Percentiles rank a stretch among this genome's conserved stretches.
Evolutionary conservation across 2,797 vertebrate species (phyloP).

Genomic region (Karalla daura): DNA sequence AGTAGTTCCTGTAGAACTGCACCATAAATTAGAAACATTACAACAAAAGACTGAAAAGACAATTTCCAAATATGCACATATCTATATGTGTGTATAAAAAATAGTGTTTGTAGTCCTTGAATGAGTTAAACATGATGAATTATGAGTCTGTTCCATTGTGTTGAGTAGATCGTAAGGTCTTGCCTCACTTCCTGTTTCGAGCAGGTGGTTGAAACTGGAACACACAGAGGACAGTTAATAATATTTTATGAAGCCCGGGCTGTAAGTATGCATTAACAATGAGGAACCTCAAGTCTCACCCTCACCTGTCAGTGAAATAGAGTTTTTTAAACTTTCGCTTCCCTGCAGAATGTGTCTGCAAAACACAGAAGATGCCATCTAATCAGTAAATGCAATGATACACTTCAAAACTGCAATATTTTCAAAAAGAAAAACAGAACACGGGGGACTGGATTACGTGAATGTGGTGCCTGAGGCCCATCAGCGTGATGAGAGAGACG

Average conservation of each 20-base stretch:
- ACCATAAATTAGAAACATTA: too few relatives aligned
- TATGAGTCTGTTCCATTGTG: too few relatives aligned
- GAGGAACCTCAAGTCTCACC: neutral
- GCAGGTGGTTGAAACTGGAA: slow-evolving; percentile 39
- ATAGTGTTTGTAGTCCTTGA: too few relatives aligned
- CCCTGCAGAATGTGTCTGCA: neutral
- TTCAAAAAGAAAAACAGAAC: neutral
- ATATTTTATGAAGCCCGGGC: neutral
- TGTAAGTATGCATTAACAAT: neutral
- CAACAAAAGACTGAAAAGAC: too few relatives aligned
- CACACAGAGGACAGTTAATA: neutral
- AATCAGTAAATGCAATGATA: neutral
- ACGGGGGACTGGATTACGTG: slow-evolving; percentile 2
- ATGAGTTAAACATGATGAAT: too few relatives aligned
- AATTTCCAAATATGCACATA: too few relatives aligned
- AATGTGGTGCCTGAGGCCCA: slow-evolving; percentile 4
- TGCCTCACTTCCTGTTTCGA: neutral
- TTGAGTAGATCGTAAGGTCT: too few relatives aligned
- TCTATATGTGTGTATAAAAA: too few relatives aligned
- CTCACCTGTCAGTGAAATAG: slow-evolving; percentile 38
- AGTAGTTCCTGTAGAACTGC: neutral
- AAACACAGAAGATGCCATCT: neutral
- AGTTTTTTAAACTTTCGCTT: slow-evolving; percentile 40
- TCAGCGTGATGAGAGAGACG: slow-evolving; percentile 1
- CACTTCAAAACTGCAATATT: neutral